These are phyloP conservation scores for Rapana venosa DNA, from an alignment of 2,888 invertebrate species.

Conservation along the genomic window DNA sequence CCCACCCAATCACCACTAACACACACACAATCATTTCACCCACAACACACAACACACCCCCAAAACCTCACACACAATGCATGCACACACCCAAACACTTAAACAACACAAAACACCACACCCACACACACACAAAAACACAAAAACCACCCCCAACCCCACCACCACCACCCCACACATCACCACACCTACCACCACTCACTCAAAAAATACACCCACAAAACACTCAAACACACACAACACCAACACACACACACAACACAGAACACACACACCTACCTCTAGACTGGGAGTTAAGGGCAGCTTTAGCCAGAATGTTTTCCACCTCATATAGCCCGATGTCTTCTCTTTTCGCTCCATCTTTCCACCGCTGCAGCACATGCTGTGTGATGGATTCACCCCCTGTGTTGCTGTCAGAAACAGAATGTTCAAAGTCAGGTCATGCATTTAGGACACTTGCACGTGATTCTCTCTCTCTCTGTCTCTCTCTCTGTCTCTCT, in stretches of 20 bases:
- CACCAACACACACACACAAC: not conserved
- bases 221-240: not conserved
- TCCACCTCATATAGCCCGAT: slow-evolving; percentile 79
- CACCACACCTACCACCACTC: too few species aligned
- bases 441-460: too few species aligned
- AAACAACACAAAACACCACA: too few species aligned
- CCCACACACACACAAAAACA: too few species aligned
- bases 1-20: too few species aligned
- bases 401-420: slow-evolving; percentile 86
- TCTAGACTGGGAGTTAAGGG: slow-evolving; percentile 76
- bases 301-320: slow-evolving; percentile 73
- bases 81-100: too few species aligned
- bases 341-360: slow-evolving; percentile 81
- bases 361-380: slow-evolving; percentile 82
- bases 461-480: not conserved
- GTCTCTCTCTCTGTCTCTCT: not conserved
- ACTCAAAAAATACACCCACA: too few species aligned
- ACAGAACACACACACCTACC: slow-evolving; percentile 55
- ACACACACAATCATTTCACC: not conserved
- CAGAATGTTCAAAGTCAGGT: too few species aligned
- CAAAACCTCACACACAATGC: too few species aligned
- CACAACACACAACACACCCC: not conserved
- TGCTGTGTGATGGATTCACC: slow-evolving; percentile 85
- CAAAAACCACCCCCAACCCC: too few species aligned
- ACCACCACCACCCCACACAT: too few species aligned